Evolutionary conservation across 2,797 vertebrate species (phyloP).

Genomic region (Mycteria americana): DNA sequence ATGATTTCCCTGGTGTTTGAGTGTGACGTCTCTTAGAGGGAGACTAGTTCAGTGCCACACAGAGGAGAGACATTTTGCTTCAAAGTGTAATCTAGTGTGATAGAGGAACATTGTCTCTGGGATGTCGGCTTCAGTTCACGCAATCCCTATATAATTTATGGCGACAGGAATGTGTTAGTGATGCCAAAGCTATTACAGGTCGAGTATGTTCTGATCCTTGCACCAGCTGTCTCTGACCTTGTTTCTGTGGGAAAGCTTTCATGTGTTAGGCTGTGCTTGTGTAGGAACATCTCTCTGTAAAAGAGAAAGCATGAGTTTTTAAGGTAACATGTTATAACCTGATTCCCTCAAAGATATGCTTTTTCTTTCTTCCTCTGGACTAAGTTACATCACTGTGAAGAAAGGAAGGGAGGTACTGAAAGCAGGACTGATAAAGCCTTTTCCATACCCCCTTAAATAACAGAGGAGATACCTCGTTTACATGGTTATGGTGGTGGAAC

Average conservation of each 20-base stretch:
- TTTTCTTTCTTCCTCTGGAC: not conserved
- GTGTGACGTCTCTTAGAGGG: not conserved
- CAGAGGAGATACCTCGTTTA: not conserved
- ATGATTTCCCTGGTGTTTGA: not conserved
- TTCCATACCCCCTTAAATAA: not conserved
- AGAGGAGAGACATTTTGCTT: not conserved
- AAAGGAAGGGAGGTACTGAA: not conserved
- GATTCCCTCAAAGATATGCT: not conserved
- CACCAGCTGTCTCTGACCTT: not conserved
- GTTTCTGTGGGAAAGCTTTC: not conserved
- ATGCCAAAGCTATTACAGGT: not conserved
- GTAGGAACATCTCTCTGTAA: not conserved
- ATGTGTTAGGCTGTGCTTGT: not conserved
- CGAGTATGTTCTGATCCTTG: not conserved
- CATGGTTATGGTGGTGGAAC: accelerated
- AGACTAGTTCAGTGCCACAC: not conserved
- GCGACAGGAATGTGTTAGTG: not conserved
- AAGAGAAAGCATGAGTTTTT: not conserved
- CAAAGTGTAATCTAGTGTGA: not conserved
- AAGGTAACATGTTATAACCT: not conserved
- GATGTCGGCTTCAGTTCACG: not conserved
- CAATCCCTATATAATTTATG: not conserved
- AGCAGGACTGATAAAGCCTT: not conserved
- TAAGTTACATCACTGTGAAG: not conserved
- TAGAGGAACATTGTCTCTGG: not conserved